A percentile compares a stretch with the other conserved stretches of the same genome.
Conservation (phyloP, 53 echinoderm and acorn worm species). For the Crossaster papposus region DNA sequence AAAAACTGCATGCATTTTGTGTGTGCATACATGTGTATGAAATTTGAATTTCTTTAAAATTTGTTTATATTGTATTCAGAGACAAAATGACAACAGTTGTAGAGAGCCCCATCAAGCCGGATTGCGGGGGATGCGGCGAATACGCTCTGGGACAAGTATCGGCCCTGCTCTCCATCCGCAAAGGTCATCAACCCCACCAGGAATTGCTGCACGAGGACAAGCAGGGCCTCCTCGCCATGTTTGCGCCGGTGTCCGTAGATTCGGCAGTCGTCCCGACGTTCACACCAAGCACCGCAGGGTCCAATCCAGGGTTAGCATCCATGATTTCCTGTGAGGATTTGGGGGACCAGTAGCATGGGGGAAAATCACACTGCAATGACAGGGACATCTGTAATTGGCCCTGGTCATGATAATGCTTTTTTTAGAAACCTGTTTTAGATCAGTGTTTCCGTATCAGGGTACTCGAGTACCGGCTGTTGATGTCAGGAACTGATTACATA, state of each 20-base stretch:
- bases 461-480: too few relatives aligned
- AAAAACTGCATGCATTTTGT: too few relatives aligned
- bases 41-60: background rate
- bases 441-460: too few relatives aligned
- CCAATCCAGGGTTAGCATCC: background rate
- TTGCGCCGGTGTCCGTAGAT: conserved; percentile 19
- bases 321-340: too few relatives aligned
- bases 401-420: too few relatives aligned
- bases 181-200: background rate
- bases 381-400: too few relatives aligned
- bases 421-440: too few relatives aligned
- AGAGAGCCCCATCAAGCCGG: background rate
- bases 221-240: conserved; percentile 20
- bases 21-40: background rate
- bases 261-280: background rate
- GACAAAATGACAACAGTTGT: background rate
- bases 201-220: background rate
- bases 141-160: conserved; percentile 18
- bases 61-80: background rate
- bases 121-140: background rate
- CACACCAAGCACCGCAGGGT: background rate
- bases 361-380: too few relatives aligned
- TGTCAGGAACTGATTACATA: too few relatives aligned
- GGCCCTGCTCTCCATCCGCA: background rate
- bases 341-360: too few relatives aligned